Evolutionary conservation across 1,140 invertebrate genomes (phyloP).

Genomic region (Potamilus streckersoni): DNA sequence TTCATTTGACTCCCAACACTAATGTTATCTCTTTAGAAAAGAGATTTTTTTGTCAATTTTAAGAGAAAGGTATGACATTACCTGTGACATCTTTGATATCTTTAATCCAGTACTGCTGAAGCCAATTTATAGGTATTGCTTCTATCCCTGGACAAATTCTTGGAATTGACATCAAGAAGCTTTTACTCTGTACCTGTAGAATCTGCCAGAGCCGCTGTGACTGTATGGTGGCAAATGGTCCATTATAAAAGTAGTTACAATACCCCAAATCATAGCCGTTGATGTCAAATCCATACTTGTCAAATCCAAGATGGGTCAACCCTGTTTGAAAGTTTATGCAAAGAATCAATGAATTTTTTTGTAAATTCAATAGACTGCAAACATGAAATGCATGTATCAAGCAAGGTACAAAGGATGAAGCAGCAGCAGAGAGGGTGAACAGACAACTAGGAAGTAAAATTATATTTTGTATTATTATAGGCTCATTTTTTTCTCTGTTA

Average conservation of each 20-base stretch:
- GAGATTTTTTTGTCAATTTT: too few relatives aligned
- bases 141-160: slow-evolving; percentile 46
- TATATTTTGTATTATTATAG: too few relatives aligned
- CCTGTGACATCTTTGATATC: slow-evolving; percentile 46
- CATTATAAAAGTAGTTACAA: slow-evolving; percentile 48
- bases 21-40: too few relatives aligned
- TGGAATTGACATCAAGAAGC: slow-evolving; percentile 43
- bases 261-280: slow-evolving; percentile 40
- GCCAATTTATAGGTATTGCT: slow-evolving; percentile 44
- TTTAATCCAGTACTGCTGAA: slow-evolving; percentile 50
- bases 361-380: too few relatives aligned
- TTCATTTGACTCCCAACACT: too few relatives aligned
- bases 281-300: slow-evolving; percentile 47
- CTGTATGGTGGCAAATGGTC: slow-evolving; percentile 46
- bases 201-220: slow-evolving; percentile 37
- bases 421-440: too few relatives aligned
- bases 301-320: slow-evolving; percentile 37
- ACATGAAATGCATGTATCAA: too few relatives aligned
- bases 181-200: slow-evolving; percentile 41
- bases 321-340: slow-evolving; percentile 3
- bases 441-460: too few relatives aligned
- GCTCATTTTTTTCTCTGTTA: too few relatives aligned
- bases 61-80: slow-evolving; percentile 10
- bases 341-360: too few relatives aligned
- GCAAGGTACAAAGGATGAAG: too few relatives aligned